These are phyloP conservation scores for Hanleya hanleyi DNA, from an alignment of 2,888 invertebrate species.

Conservation along the genomic window DNA sequence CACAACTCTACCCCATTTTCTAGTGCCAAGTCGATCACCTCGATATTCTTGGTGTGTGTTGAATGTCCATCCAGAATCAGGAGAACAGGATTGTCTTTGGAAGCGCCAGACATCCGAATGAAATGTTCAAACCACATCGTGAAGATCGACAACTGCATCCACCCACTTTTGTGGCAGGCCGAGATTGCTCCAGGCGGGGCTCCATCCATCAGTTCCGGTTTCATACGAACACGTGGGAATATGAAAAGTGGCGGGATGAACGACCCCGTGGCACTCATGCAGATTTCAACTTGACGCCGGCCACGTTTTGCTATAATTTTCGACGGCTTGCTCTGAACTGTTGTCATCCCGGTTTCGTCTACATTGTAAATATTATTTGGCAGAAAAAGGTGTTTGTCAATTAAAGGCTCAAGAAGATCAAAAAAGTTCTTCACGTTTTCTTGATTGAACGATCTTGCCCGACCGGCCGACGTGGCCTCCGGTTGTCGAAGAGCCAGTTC, in stretches of 20 bases:
- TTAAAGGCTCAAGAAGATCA: conserved; percentile 17
- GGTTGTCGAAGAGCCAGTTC: conserved; percentile 15
- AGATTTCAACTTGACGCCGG: neutral
- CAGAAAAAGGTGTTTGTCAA: neutral
- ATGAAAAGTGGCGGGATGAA: neutral
- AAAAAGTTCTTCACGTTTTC: conserved; percentile 21
- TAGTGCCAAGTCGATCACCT: too few relatives aligned
- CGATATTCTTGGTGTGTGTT: neutral
- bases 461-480: conserved; percentile 16
- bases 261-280: neutral
- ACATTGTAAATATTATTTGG: conserved; percentile 1
- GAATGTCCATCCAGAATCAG: neutral
- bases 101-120: neutral
- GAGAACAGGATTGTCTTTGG: neutral
- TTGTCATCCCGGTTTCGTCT: neutral
- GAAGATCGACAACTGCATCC: neutral
- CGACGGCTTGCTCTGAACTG: neutral
- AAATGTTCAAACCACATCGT: conserved; percentile 10
- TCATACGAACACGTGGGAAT: neutral
- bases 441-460: conserved; percentile 21
- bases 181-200: too few relatives aligned
- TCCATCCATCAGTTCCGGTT: too few relatives aligned
- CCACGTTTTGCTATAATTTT: neutral
- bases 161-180: neutral
- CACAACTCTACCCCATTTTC: too few relatives aligned